A percentile compares a stretch with the other conserved stretches of the same genome.
Evolutionary conservation across 2,797 vertebrate genomes (phyloP).

Genomic region (Petrocephalus schoutedeni): DNA sequence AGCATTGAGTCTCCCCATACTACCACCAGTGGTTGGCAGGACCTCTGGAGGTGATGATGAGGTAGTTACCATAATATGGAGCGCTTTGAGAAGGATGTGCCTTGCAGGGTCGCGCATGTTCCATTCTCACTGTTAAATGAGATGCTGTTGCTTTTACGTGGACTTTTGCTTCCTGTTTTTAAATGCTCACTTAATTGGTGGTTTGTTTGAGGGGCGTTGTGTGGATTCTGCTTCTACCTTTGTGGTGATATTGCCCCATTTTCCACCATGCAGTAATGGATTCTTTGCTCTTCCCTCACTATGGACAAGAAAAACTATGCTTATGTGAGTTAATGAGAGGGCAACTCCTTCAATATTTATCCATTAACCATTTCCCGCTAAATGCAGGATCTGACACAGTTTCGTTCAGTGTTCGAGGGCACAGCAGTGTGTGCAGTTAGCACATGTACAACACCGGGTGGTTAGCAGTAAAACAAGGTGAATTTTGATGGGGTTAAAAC

Average conservation of each 20-base stretch:
- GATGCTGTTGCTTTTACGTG: background rate
- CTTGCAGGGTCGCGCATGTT: background rate
- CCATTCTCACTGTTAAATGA: background rate
- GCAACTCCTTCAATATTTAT: background rate
- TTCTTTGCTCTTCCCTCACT: background rate
- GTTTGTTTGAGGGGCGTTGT: background rate
- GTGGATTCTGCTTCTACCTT: constrained; percentile 26
- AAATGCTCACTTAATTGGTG: background rate
- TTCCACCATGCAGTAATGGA: background rate
- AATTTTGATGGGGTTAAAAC: background rate
- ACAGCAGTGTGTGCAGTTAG: background rate
- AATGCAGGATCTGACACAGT: background rate
- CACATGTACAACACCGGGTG: background rate
- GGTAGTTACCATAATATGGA: constrained; percentile 45
- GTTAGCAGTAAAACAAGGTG: background rate
- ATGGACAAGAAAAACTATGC: background rate
- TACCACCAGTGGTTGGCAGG: constrained; percentile 44
- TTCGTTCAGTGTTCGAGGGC: background rate
- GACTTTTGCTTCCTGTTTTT: background rate
- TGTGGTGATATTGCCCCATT: constrained; percentile 54
- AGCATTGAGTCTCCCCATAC: constrained; percentile 26
- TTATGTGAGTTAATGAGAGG: background rate
- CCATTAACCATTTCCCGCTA: background rate
- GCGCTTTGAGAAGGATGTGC: background rate
- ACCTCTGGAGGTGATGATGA: constrained; percentile 38